Evolutionary conservation across 2,797 vertebrate species (phyloP), one percentile per base, ranked within the genome.

Genomic region (Rhabdomys pumilio): DNA sequence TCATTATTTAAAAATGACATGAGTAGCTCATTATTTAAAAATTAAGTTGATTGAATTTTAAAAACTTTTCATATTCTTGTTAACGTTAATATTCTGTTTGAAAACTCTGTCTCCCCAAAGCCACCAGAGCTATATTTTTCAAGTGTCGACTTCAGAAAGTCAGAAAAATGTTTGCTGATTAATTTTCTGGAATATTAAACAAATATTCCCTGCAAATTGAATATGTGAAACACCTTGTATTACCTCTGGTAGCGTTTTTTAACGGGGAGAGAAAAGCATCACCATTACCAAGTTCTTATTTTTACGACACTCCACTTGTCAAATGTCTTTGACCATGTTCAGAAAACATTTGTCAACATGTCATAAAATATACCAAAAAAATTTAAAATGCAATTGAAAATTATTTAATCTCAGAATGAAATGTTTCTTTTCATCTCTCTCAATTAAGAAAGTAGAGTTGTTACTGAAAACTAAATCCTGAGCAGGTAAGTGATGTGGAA

Each of bases 401-500:
- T 6, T 12, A 91, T 69, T 67, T 81, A 50, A 75, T 90, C 1
- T 82, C 14, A 72, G 85, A 92, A 86, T 85, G 79, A 94, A 91
- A 69, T 89, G 5, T 89, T 75, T 44, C 41, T 3, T 73, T 85
- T 31, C 34, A 53, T 81, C 89, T 92, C 12, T 82, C 81, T 86
- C 77, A 96, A 95, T 73, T 47, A 84, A 81, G n/a, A 87, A 61
- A 77, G 31, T 61, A 88, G 8, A 91, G 24, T 38, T 65, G 20
- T 79, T 83, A 93, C 41, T 10, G n/a, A 75, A 92, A 97, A 59
- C 12, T 79, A 67, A 41, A 63, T 34, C 77, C 17, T 59, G 67
- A 91, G 55, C 26, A 96, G n/a, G 87, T 88, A 89, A 95, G 4
- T 4, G 3, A 81, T 63, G 17, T n/a, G 96, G 96, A 98, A 97